Conservation (phyloP, 1,140 invertebrate genomes). For the silkworm (Bombyx mori) region ASM3026992v2 NC_085119.1:3847001-3847500, state of each 20-base stretch:
- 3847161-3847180: not conserved
- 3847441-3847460: not conserved
- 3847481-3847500: slow-evolving; percentile 1
- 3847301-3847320: not conserved
- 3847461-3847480: slow-evolving; percentile 3
- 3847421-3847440: not conserved
- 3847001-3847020: not conserved
- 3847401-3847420: not conserved
- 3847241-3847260: no score
- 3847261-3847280: not conserved
- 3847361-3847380: not conserved
- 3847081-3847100: not conserved
- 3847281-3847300: not conserved
- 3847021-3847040: not conserved
- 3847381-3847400: not conserved
- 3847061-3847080: not conserved
- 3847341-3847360: not conserved
- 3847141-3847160: not conserved
- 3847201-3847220: not conserved
- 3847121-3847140: not conserved
- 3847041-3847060: not conserved
- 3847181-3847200: not conserved
- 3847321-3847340: not conserved
- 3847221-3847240: not conserved
- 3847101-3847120: not conserved